A percentile compares a stretch with the other conserved stretches of the same genome.
Conservation (phyloP, 1,140 invertebrate genomes). For the Heliconius himera region DNA sequence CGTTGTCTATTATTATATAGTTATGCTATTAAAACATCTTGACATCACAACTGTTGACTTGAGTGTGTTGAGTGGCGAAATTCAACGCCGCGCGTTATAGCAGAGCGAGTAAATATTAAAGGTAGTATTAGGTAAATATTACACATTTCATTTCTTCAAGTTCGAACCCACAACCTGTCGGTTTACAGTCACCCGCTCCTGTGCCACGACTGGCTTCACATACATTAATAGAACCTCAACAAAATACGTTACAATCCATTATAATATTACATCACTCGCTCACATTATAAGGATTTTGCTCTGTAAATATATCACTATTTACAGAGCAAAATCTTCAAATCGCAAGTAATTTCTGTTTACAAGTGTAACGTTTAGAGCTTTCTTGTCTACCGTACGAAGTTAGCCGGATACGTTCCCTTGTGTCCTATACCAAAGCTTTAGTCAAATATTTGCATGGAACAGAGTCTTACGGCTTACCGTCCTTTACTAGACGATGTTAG, state of each 20-base stretch:
- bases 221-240: neutral
- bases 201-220: no score
- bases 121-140: neutral
- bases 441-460: constrained; percentile 10
- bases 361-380: neutral
- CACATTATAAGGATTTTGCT: neutral
- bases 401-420: constrained; percentile 9
- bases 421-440: neutral
- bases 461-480: neutral
- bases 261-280: neutral
- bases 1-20: no score
- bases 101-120: no score
- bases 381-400: neutral
- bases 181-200: no score
- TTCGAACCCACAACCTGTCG: no score
- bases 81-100: no score
- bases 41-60: no score
- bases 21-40: no score
- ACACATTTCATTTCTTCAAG: no score
- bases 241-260: neutral
- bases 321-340: neutral
- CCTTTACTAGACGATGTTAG: constrained; percentile 6
- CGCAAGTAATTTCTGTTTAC: constrained; percentile 4
- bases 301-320: neutral
- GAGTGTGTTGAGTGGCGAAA: no score